These are phyloP conservation scores for Erebia ligea DNA, from an alignment of 2,888 invertebrate species.

Conservation along the genomic window DNA sequence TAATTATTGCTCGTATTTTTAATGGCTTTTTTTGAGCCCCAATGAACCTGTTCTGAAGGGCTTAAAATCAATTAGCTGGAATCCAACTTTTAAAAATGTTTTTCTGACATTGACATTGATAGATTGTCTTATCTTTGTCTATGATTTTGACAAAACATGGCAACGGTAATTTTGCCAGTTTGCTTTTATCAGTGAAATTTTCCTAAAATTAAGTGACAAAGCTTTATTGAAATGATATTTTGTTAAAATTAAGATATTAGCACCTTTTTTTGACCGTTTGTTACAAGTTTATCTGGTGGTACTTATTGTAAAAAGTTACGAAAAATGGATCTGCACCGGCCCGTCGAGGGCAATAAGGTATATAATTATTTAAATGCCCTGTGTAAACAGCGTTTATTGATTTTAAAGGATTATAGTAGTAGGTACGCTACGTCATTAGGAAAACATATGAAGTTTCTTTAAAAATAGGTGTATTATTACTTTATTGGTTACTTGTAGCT, in stretches of 20 bases:
- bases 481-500: conserved; percentile 4
- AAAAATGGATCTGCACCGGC: conserved; percentile 76
- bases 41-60: too few relatives aligned
- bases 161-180: conserved; percentile 12
- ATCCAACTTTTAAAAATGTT: too few relatives aligned
- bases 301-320: conserved; percentile 10
- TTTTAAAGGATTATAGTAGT: background rate
- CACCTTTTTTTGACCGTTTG: background rate
- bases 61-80: too few relatives aligned
- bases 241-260: background rate
- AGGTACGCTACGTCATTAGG: background rate
- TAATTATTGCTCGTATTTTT: too few relatives aligned
- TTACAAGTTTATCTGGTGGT: background rate
- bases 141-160: background rate
- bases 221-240: background rate
- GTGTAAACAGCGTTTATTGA: conserved; percentile 6
- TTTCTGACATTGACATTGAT: background rate
- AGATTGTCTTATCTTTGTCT: background rate
- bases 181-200: background rate
- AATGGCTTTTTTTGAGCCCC: too few relatives aligned
- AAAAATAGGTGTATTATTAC: background rate
- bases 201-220: background rate
- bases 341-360: conserved; percentile 78
- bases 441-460: background rate
- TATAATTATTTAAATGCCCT: conserved; percentile 4